Evolutionary conservation across 2,113 vertebrate genomes (phyloP), one percentile per base, ranked within the genome.

Genomic region (Penelope pileata): DNA sequence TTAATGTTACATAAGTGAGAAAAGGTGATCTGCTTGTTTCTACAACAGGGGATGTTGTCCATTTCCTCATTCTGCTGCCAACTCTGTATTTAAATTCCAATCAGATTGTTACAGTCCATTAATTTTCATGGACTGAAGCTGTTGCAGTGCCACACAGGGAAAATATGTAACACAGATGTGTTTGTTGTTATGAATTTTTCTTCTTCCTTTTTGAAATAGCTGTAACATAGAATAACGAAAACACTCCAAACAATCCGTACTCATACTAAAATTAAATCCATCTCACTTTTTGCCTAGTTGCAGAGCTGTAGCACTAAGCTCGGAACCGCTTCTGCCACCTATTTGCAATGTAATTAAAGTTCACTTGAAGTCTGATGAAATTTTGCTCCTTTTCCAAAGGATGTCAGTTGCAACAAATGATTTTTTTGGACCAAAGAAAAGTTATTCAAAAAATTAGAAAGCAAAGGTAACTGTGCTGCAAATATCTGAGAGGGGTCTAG

Each of bases 161-260:
- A 96, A 95, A 94, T 96, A 95, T 93, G 89, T 83, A 94, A 27
- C 72, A 66, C 95, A 94, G 91, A 96, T 94, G 96, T 92, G 62
- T 87, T 96, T 59, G 62, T 48, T 91, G 66, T 70, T 93, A 88
- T 38, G 67, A 88, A 50, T 73, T 88, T 89, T 43, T 15, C 7
- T 30, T 32, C 34, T 34, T 73, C 85, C 80, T 82, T 91, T 93
- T 22, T 66, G 43, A 77, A 95, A 90, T 93, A 64, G 29, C 38
- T 91, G 77, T 85, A 94, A 96, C 94, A 87, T 82, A 75, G 81
- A 89, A 91, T 88, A 86, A 88, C 84, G 87, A 91, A 95, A 91
- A 7, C 47, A 60, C 79, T 94, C 88, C 58, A 86, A 95, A 91
- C 82, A 88, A 90, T 59, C 51, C 47, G 47, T 54, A 54, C 67